Conservation (phyloP, 2,113 vertebrate species). For the Tachysurus vachellii region DNA sequence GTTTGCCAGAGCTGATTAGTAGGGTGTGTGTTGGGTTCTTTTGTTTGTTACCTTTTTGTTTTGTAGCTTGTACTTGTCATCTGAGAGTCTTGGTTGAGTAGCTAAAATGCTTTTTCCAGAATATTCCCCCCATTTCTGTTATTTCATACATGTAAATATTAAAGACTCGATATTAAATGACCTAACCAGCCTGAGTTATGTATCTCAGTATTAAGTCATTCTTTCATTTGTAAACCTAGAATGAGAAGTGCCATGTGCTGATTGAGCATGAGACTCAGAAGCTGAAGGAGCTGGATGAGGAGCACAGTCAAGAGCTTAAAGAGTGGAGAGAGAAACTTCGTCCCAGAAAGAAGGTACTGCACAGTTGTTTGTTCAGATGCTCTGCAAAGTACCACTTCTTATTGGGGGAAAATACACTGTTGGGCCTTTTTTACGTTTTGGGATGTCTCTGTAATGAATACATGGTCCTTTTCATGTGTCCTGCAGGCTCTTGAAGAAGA, state of each 20-base stretch:
- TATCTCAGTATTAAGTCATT: background rate
- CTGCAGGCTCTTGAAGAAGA: constrained; percentile 92
- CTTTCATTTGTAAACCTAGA: constrained; percentile 71
- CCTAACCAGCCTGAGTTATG: background rate
- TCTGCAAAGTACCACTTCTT: background rate
- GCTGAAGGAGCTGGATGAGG: constrained; percentile 96
- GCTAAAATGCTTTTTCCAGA: background rate
- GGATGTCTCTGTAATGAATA: background rate
- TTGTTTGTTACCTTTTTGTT: background rate
- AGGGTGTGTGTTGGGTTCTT: background rate
- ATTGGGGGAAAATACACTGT: background rate
- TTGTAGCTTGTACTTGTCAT: background rate
- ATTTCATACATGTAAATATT: background rate
- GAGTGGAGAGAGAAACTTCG: constrained; percentile 96
- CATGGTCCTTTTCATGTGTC: background rate
- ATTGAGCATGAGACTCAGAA: constrained; percentile 98
- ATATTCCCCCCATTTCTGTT: background rate
- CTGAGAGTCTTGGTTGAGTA: background rate
- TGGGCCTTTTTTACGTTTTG: background rate
- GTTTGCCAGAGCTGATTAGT: background rate
- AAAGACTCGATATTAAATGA: background rate
- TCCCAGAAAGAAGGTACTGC: constrained; percentile 93
- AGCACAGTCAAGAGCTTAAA: constrained; percentile 91
- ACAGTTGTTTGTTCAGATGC: background rate
- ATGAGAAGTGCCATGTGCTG: constrained; percentile 97